A percentile compares a stretch with the other conserved stretches of the same genome.
Evolutionary conservation across 2,888 invertebrate species (phyloP).

Genomic region (Neoaliturus tenellus): DNA sequence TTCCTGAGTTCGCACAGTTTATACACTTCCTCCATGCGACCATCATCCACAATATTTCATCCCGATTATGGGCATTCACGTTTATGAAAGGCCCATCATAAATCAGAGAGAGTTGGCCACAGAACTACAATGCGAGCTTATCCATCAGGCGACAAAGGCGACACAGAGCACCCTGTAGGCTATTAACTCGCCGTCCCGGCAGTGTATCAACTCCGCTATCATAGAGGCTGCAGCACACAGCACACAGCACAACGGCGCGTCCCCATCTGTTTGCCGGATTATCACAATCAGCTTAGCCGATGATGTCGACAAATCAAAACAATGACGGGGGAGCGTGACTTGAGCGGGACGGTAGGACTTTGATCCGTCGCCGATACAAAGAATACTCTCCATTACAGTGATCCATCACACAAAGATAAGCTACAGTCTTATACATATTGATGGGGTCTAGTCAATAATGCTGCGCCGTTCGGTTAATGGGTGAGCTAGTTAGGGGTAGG

Average conservation of each 20-base stretch:
- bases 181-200: neutral
- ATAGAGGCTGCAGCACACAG: too few relatives aligned
- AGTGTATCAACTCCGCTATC: slow-evolving; percentile 24
- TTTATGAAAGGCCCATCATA: neutral
- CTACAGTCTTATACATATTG: slow-evolving; percentile 39
- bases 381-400: slow-evolving; percentile 17
- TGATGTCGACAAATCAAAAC: slow-evolving; percentile 55
- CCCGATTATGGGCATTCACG: neutral
- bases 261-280: slow-evolving; percentile 28
- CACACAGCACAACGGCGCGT: neutral
- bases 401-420: neutral
- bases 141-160: slow-evolving; percentile 16
- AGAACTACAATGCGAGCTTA: neutral
- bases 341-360: neutral
- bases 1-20: too few relatives aligned
- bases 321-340: slow-evolving; percentile 48
- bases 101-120: neutral
- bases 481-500: slow-evolving; percentile 33
- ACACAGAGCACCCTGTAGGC: neutral
- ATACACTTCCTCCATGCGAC: too few relatives aligned
- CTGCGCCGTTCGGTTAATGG: slow-evolving; percentile 18
- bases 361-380: slow-evolving; percentile 32
- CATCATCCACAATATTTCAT: neutral
- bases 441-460: slow-evolving; percentile 28
- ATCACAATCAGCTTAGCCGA: slow-evolving; percentile 29